A percentile compares a stretch with the other conserved stretches of the same genome.
phyloP scores from a whole-genome alignment of 2,113 vertebrate species.

The Lophotis ruficrista region DNA sequence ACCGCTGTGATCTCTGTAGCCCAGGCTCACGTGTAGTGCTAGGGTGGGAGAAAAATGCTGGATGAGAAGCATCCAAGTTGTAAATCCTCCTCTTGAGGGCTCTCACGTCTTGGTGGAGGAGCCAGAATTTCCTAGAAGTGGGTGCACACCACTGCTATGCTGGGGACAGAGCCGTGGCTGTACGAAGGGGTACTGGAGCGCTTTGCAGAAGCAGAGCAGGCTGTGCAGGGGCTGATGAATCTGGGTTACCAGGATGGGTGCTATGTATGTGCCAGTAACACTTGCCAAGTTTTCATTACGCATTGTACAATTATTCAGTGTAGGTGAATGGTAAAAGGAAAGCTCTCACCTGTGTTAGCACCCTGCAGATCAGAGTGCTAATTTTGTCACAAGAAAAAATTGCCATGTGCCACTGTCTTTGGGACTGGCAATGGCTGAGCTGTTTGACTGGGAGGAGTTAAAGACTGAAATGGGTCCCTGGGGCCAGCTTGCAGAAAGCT shows the following conservation, averaged over 20 bases:
- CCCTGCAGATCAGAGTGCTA: background rate
- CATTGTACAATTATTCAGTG: background rate
- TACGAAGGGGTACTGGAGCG: fast-evolving
- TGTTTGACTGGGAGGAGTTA: background rate
- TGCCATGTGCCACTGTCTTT: background rate
- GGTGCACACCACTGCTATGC: background rate
- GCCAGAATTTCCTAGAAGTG: background rate
- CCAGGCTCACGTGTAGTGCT: fast-evolving
- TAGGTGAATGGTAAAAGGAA: background rate
- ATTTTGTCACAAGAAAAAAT: background rate
- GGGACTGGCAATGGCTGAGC: background rate
- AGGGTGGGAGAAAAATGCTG: background rate
- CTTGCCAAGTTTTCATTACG: background rate
- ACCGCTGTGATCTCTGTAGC: background rate
- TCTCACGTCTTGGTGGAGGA: background rate
- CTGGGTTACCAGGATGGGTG: background rate
- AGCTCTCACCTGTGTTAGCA: background rate
- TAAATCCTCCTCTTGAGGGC: background rate
- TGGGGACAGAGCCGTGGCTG: fast-evolving
- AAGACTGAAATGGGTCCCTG: background rate
- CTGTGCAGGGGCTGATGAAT: background rate
- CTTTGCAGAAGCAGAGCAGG: background rate
- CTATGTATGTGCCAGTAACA: background rate
- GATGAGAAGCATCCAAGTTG: background rate
- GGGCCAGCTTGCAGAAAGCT: background rate